phyloP scores from a whole-genome alignment of 92 coral and sea anemone species.

The Virgularia gustaviana region DNA sequence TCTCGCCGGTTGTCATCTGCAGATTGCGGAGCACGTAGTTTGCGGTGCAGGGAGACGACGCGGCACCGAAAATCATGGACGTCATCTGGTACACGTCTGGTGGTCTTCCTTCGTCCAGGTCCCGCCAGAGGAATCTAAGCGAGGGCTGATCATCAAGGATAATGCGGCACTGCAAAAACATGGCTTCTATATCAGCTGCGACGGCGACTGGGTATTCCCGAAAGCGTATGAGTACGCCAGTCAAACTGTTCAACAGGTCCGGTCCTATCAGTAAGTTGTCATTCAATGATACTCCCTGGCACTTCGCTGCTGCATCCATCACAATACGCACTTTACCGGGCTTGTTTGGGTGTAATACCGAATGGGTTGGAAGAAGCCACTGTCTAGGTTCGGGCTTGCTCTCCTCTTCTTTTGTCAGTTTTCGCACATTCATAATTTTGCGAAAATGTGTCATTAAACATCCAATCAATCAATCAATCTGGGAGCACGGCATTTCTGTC shows the following conservation, averaged over 20 bases:
- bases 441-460: too few species aligned
- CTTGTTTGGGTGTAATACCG: too few species aligned
- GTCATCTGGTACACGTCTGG: conserved; percentile 58
- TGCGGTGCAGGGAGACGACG: conserved; percentile 46
- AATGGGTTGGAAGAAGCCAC: too few species aligned
- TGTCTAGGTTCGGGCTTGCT: conserved; percentile 33
- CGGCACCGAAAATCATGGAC: conserved; percentile 54
- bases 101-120: conserved; percentile 33
- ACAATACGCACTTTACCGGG: too few species aligned
- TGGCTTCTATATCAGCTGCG: conserved; percentile 48
- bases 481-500: conserved; percentile 40
- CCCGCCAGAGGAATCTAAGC: conserved; percentile 61
- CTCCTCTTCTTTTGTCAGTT: conserved; percentile 45
- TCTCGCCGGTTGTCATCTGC: conserved; percentile 52
- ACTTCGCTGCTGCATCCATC: too few species aligned
- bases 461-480: too few species aligned
- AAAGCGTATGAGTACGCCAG: conserved; percentile 53
- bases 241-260: too few species aligned
- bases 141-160: conserved; percentile 55
- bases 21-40: conserved; percentile 59
- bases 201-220: conserved; percentile 42
- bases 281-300: too few species aligned
- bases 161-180: conserved; percentile 54
- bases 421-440: conserved; percentile 41
- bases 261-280: too few species aligned